Evolutionary conservation across 2,113 vertebrate genomes (phyloP), one percentile per base, ranked within the genome.

Genomic region (Microtus montanus): DNA sequence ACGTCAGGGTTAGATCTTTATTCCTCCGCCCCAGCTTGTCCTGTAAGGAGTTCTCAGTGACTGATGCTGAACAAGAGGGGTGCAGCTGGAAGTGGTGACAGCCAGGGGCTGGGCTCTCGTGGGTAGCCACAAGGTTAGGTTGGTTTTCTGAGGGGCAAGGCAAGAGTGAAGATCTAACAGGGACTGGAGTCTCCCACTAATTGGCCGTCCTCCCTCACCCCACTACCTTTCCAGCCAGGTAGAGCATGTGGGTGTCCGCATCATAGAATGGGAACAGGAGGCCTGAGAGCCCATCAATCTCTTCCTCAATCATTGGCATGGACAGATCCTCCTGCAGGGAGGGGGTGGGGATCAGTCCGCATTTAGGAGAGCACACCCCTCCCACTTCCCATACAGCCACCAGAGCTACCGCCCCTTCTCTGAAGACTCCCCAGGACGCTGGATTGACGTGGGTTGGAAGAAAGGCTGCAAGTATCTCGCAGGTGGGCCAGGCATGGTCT

Each of bases 181-280:
- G 15, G 54, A 3, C 22, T 3, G 73, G 79, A 44, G 15, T 47
- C 38, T 88, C 92, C 63, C 24, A 20, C 30, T 77, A 61, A 47
- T 19, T 61, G 17, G 20, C 49, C 0, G 4, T 7, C 85, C 58
- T 26, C 54, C 75, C 41, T 77, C 2, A 7, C 24, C 70, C 38
- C 44, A 79, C 79, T 96, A 99, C 99, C 99, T 99, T 99, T 96
- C 99, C 99, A 63, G 99, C 99, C 98, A 99, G 96, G 98, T 99
- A 99, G 47, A 99, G 96, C 99, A 99, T 99, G 97, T 99, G 99
- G 1, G 99, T 99, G 98, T 99, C 99, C 0, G 99, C 98, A 0
- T 99, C 99, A 0, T 99, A 99, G 98, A 99, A 99, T 0, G 99
- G 99, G 97, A 99, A 99, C 84, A 99, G 98, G 78, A 99, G 98